phyloP scores from a whole-genome alignment of 1,140 invertebrate species.

The Neotoxoptera formosana region DNA sequence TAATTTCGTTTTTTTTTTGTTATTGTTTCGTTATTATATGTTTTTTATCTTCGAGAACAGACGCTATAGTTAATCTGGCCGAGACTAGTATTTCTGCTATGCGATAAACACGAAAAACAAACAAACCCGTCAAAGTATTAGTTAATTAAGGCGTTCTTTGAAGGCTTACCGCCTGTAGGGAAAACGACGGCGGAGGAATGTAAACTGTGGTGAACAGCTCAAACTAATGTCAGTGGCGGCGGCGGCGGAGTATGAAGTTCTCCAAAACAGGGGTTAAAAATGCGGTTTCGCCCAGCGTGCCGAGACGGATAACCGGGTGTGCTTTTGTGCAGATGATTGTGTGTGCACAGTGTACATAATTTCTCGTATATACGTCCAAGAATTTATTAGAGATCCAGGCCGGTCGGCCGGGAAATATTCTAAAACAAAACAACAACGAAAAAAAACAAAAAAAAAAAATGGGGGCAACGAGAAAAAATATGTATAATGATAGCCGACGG shows the following conservation, averaged over 20 bases:
- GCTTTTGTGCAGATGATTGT: not conserved
- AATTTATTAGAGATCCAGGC: not conserved
- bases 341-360: not conserved
- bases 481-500: not conserved
- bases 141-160: conserved; percentile 38
- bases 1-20: not conserved
- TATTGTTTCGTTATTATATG: not conserved
- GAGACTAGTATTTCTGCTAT: not conserved
- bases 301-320: not conserved
- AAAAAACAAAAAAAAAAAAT: not conserved
- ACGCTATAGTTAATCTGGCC: not conserved
- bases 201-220: not conserved
- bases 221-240: not conserved
- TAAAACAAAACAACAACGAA: not conserved
- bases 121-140: not conserved
- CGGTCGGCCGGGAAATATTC: not conserved
- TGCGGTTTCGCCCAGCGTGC: not conserved
- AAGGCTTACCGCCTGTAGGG: not conserved
- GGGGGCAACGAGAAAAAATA: not conserved
- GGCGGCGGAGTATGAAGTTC: not conserved
- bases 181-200: conserved; percentile 38
- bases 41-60: not conserved
- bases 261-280: conserved; percentile 8
- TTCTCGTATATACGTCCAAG: not conserved
- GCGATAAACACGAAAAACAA: not conserved